These are phyloP conservation scores for Hypomesus transpacificus DNA, from an alignment of 2,113 vertebrate species.

Conservation along the genomic window DNA sequence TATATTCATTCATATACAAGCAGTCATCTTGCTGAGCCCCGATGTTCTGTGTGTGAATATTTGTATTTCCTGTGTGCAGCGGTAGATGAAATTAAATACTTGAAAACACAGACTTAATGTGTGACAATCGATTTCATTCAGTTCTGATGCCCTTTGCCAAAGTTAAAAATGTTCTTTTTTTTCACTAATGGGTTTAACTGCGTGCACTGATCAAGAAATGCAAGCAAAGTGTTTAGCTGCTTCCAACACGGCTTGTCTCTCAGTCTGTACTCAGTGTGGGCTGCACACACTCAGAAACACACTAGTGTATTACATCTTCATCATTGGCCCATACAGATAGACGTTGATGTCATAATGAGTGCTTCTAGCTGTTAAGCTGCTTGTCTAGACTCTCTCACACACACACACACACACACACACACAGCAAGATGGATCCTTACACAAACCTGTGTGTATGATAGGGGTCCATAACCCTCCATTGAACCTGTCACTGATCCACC, in stretches of 20 bases:
- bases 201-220: slow-evolving; percentile 2
- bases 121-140: background rate
- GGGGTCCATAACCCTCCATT: background rate
- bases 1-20: slow-evolving; percentile 59
- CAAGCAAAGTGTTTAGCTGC: slow-evolving; percentile 1
- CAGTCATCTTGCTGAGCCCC: slow-evolving; percentile 41
- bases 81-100: no score
- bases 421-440: slow-evolving; percentile 11
- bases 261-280: background rate
- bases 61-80: no score
- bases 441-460: slow-evolving; percentile 12
- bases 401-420: slow-evolving; percentile 1
- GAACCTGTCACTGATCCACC: slow-evolving; percentile 13
- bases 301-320: slow-evolving; percentile 18
- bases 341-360: slow-evolving; percentile 2
- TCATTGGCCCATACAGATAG: slow-evolving; percentile 9
- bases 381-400: background rate
- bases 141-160: background rate
- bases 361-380: slow-evolving; percentile 8
- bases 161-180: background rate
- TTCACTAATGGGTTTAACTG: slow-evolving; percentile 3
- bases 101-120: background rate
- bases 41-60: slow-evolving; percentile 46
- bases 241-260: background rate
- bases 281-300: slow-evolving; percentile 4